Conservation (phyloP, 1,140 invertebrate species). For the Luehdorfia chinensis region DNA sequence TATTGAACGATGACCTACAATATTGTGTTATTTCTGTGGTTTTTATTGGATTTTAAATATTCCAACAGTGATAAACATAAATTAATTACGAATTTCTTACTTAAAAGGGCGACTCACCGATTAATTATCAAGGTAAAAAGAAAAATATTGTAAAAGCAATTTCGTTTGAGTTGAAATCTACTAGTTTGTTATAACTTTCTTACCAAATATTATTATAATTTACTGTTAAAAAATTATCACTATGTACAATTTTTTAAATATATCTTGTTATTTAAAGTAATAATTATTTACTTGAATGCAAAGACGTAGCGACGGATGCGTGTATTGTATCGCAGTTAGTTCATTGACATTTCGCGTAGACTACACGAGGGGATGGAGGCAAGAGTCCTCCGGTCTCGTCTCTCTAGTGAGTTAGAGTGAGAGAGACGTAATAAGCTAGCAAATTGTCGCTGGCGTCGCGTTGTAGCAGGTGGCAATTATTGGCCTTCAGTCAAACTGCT, state of each 20-base stretch:
- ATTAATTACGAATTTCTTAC: background rate
- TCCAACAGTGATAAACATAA: background rate
- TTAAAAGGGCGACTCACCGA: background rate
- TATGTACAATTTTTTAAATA: no score
- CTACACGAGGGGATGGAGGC: slow-evolving; percentile 49
- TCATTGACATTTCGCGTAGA: slow-evolving; percentile 67
- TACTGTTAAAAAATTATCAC: no score
- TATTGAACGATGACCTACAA: slow-evolving; percentile 1
- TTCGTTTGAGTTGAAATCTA: background rate
- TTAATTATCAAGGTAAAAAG: background rate
- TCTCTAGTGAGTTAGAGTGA: slow-evolving; percentile 35
- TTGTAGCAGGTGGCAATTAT: slow-evolving; percentile 66
- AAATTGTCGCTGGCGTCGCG: slow-evolving; percentile 57
- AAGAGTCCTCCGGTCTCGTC: slow-evolving; percentile 19
- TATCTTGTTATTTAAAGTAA: no score
- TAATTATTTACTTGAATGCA: slow-evolving; percentile 35
- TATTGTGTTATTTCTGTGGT: background rate
- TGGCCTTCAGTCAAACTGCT: slow-evolving; percentile 49
- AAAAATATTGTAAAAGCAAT: background rate
- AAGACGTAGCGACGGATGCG: slow-evolving; percentile 39
- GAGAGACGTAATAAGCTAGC: slow-evolving; percentile 34
- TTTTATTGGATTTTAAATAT: slow-evolving; percentile 1
- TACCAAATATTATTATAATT: background rate
- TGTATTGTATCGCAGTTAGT: slow-evolving; percentile 55
- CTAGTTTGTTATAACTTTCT: no score